Conservation (phyloP, 2,113 vertebrate species). For the Archilochus colubris region DNA sequence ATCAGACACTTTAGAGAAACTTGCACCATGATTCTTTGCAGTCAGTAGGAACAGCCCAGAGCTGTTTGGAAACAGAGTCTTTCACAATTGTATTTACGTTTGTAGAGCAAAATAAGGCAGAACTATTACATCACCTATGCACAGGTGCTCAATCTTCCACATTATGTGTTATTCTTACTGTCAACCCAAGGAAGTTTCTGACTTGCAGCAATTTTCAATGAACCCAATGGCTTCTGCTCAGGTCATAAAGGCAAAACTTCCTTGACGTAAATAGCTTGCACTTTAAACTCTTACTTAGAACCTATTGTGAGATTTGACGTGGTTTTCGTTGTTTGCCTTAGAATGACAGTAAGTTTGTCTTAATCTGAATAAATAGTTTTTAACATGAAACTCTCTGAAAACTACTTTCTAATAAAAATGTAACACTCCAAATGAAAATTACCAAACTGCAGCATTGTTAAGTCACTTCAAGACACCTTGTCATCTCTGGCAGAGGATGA, state of each 20-base stretch:
- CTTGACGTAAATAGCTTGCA: conserved; percentile 38
- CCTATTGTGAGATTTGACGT: not conserved
- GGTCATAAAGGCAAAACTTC: not conserved
- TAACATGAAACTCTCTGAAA: not conserved
- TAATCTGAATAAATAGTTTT: not conserved
- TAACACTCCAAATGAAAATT: not conserved
- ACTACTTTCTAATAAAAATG: conserved; percentile 7
- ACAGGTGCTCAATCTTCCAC: not conserved
- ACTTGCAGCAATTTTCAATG: not conserved
- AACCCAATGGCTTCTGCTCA: not conserved
- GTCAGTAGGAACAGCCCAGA: not conserved
- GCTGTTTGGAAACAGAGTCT: not conserved
- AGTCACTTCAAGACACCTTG: not conserved
- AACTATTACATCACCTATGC: not conserved
- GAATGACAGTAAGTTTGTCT: conserved; percentile 20
- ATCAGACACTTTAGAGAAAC: not conserved
- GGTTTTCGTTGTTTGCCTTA: not conserved
- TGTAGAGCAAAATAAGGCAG: not conserved
- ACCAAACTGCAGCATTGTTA: not conserved
- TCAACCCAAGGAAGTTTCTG: not conserved
- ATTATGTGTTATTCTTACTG: not conserved
- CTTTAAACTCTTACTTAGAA: conserved; percentile 36
- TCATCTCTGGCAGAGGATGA: not conserved
- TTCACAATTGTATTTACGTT: not conserved
- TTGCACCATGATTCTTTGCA: not conserved